phyloP scores from a whole-genome alignment of 1,140 invertebrate species.

The Papilio machaon region DNA sequence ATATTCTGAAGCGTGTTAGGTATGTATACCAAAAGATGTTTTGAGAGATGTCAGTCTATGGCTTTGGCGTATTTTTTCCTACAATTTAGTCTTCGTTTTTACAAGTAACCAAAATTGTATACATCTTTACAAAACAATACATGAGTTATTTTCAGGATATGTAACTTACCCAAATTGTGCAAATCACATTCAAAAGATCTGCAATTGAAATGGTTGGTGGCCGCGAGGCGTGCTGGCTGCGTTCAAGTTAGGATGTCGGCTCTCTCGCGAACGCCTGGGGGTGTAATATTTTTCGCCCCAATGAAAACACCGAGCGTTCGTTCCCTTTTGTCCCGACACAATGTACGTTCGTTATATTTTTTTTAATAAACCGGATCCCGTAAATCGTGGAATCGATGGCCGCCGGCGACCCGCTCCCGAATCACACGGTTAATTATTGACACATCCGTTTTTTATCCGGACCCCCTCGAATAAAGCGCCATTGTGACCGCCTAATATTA shows the following conservation, averaged over 20 bases:
- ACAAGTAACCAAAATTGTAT: not conserved
- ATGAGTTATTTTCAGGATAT: conserved; percentile 36
- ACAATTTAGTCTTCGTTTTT: too few relatives aligned
- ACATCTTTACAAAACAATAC: not conserved
- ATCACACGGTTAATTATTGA: conserved; percentile 80
- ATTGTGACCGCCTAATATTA: conserved; percentile 69
- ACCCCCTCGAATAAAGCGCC: conserved; percentile 50
- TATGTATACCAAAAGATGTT: not conserved
- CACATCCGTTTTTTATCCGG: conserved; percentile 77
- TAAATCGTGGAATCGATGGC: conserved; percentile 64
- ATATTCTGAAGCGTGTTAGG: too few relatives aligned
- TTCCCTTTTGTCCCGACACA: conserved; percentile 70
- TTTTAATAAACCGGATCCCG: conserved; percentile 62
- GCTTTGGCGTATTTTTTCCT: too few relatives aligned
- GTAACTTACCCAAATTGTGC: conserved; percentile 38
- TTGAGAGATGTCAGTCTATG: not conserved
- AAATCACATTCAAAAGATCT: conserved; percentile 55
- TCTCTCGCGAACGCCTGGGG: conserved; percentile 71
- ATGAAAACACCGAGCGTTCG: conserved; percentile 68
- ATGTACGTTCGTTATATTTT: conserved; percentile 63
- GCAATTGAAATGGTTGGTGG: conserved; percentile 57
- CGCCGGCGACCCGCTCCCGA: conserved; percentile 65
- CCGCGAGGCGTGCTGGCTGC: conserved; percentile 40
- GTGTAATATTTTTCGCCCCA: conserved; percentile 80
- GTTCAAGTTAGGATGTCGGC: conserved; percentile 51